Percentiles rank a stretch among this genome's conserved stretches.
These are phyloP conservation scores for Meliscaeva auricollis DNA, from an alignment of 2,888 invertebrate genomes.

Conservation along the genomic window DNA sequence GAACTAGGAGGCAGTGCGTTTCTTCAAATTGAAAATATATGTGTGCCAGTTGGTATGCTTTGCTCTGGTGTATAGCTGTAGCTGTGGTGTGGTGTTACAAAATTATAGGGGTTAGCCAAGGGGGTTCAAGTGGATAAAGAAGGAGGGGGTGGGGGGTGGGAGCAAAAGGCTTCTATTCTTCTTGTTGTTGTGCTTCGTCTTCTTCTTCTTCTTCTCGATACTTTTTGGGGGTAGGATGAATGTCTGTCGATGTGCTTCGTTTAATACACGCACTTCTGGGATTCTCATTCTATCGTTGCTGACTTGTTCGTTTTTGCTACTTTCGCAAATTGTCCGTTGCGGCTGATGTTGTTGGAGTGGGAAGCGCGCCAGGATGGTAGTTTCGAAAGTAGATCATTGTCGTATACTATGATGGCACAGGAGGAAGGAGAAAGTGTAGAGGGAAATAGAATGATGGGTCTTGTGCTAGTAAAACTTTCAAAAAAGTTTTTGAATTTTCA, in stretches of 20 bases:
- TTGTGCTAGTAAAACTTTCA: constrained; percentile 66
- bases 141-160: background rate
- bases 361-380: constrained; percentile 69
- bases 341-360: constrained; percentile 57
- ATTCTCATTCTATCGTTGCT: constrained; percentile 55
- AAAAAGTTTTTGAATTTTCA: constrained; percentile 76
- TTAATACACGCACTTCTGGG: constrained; percentile 74
- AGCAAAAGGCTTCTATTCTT: constrained; percentile 48
- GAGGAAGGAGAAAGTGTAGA: constrained; percentile 23
- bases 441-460: constrained; percentile 70
- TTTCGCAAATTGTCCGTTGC: constrained; percentile 75
- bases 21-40: constrained; percentile 74
- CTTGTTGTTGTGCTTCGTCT: constrained; percentile 26
- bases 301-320: constrained; percentile 69
- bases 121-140: constrained; percentile 35
- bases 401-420: constrained; percentile 8
- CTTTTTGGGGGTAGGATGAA: constrained; percentile 63
- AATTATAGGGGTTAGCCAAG: constrained; percentile 49
- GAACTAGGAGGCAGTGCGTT: constrained; percentile 73
- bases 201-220: constrained; percentile 26
- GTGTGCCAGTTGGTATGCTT: constrained; percentile 53
- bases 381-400: constrained; percentile 75
- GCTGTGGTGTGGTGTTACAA: constrained; percentile 38
- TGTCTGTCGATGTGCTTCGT: constrained; percentile 74
- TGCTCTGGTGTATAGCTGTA: background rate